phyloP scores from a whole-genome alignment of 2,888 invertebrate genomes.

The Leptopterna dolabrata region DNA sequence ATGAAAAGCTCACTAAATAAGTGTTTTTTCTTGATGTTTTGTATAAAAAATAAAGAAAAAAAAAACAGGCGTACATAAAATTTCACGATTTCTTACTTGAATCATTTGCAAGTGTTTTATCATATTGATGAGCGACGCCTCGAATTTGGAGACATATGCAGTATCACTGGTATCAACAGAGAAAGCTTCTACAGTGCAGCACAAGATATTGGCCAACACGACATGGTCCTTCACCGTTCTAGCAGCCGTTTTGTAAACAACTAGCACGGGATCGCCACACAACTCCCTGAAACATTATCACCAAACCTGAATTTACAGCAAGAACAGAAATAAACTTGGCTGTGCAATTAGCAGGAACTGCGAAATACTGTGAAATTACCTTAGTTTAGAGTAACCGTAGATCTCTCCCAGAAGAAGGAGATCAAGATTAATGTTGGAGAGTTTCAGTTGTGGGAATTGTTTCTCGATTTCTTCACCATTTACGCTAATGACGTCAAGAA shows the following conservation, averaged over 20 bases:
- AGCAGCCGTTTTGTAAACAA: conserved; percentile 32
- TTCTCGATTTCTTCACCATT: conserved; percentile 15
- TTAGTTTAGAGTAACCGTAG: conserved; percentile 9
- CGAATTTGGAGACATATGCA: not conserved
- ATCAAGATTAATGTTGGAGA: not conserved
- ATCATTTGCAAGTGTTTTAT: not conserved
- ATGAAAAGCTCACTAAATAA: not conserved
- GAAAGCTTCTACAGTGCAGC: conserved; percentile 27
- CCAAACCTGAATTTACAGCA: no score
- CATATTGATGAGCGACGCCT: not conserved
- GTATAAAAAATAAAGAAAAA: no score
- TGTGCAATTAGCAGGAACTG: no score
- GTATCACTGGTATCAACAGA: not conserved
- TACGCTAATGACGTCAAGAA: not conserved
- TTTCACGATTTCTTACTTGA: no score
- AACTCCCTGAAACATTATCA: conserved; percentile 15
- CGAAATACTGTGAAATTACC: conserved; percentile 15
- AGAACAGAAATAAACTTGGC: no score
- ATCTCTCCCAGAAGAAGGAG: conserved; percentile 10
- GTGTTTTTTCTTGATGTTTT: no score
- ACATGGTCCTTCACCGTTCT: conserved; percentile 15
- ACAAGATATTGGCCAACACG: conserved; percentile 21
- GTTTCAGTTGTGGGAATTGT: not conserved
- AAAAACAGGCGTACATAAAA: no score
- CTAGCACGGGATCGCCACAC: not conserved